A percentile compares a stretch with the other conserved stretches of the same genome.
phyloP scores from a whole-genome alignment of 2,113 vertebrate genomes.

The Pheucticus melanocephalus region DNA sequence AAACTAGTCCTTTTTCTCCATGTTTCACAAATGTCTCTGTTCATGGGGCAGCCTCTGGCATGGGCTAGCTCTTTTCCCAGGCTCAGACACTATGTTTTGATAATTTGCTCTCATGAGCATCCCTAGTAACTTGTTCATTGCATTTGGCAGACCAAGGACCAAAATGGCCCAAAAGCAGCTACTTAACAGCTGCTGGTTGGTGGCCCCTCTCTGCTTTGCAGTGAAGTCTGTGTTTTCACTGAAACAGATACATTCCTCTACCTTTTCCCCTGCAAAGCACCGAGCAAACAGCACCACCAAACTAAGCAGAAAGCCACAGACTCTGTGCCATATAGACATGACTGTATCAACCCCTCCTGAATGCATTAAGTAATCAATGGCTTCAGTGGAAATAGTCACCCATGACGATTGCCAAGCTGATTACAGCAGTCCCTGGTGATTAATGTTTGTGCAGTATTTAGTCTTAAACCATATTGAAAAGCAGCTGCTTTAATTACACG shows the following conservation, averaged over 20 bases:
- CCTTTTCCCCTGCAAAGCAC: neutral
- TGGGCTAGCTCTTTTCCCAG: neutral
- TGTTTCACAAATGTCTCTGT: neutral
- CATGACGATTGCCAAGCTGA: neutral
- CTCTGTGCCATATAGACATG: neutral
- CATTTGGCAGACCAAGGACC: neutral
- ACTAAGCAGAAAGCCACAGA: neutral
- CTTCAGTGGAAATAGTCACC: conserved; percentile 5
- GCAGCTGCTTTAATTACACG: conserved; percentile 36
- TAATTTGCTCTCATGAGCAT: neutral
- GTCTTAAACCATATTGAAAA: conserved; percentile 51
- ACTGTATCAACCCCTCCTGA: neutral
- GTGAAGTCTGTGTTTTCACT: neutral
- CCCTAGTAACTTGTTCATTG: neutral
- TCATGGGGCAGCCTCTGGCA: neutral
- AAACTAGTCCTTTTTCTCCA: neutral
- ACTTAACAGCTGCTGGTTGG: neutral
- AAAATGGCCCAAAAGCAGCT: neutral
- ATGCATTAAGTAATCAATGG: neutral
- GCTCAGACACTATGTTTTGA: neutral
- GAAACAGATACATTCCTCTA: neutral
- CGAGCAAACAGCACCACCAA: neutral
- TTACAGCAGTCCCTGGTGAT: conserved; percentile 44
- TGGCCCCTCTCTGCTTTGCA: neutral
- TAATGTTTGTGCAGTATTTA: conserved; percentile 51